Base-by-base conservation (phyloP, 2,113 vertebrate genomes). In the Alexandromys fortis region DNA sequence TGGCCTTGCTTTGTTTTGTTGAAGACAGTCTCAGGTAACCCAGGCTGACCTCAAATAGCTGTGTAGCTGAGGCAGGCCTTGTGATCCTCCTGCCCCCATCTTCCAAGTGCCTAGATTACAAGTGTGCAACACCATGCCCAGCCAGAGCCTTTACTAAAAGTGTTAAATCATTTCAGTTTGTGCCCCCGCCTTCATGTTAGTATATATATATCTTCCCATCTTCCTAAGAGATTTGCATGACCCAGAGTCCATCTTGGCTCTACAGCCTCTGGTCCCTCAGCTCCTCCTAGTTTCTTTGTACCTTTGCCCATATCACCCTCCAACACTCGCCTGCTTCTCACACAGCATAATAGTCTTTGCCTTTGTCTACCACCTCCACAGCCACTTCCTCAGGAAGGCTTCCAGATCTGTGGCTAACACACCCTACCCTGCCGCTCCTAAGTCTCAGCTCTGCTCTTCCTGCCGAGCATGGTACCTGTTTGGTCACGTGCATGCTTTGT, bases 141-240 rank as follows among this genome's bases (percentile, higher is more conserved):
- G 35, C 86, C 24, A 24, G n/a, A 14, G 17, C 61, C 28, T 14
- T 82, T 61, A 86, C 55, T 28, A 45, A 7, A 42, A 72, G 72
- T 13, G 24, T 14, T n/a, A 4, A 35, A 26, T 68, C 28, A 11
- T 42, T 61, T 79, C 1, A 0, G 14, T 33, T 35, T 45, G 4
- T 24, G 13, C 7, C n/a, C 8, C 55, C 0, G 3, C n/a, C 26
- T 16, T 38, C 10, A 35, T 4, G 5, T 42, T 38, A 13, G 3
- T 3, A 3, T 58, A 3, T 58, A 3, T 49, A 10, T 76, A 10
- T 63, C 77, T 35, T 76, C 35, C 83, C 5, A 7, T 22, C 73
- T 82, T 52, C 47, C n/a, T 10, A 22, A 7, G 24, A 68, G 19
- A 9, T 33, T 75, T 58, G 13, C n/a, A 4, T 2, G 38, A 28